Evolutionary conservation across 1,140 invertebrate species (phyloP).

Genomic region (Neomicropteryx cornuta): DNA sequence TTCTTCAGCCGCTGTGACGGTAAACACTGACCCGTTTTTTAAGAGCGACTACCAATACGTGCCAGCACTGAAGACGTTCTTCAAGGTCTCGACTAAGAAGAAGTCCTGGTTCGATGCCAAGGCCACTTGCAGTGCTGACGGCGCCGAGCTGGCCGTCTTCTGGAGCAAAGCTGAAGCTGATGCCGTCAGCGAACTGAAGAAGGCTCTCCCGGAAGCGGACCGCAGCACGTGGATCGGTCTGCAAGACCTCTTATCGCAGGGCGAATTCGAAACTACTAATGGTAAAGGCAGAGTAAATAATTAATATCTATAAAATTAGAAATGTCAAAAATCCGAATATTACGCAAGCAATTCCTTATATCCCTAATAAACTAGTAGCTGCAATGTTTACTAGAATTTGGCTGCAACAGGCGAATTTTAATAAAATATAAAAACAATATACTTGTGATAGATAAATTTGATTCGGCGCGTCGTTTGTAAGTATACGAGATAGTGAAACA

Average conservation of each 20-base stretch:
- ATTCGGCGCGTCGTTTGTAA: no score
- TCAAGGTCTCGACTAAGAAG: conserved; percentile 5
- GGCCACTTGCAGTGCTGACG: conserved; percentile 6
- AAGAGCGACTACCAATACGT: conserved; percentile 8
- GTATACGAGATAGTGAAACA: no score
- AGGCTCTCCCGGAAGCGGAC: neutral
- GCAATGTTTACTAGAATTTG: no score
- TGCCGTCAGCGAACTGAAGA: neutral
- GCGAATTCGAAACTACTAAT: conserved; percentile 8
- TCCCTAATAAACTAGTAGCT: no score
- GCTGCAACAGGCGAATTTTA: no score
- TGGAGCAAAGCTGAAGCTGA: neutral
- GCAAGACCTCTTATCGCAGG: conserved; percentile 11
- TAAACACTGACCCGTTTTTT: conserved; percentile 3
- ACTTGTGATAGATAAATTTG: no score
- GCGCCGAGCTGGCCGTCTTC: conserved; percentile 3
- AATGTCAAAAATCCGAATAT: no score
- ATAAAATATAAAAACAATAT: no score
- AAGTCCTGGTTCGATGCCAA: conserved; percentile 4
- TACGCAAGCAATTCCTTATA: no score
- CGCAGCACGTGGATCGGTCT: conserved; percentile 7
- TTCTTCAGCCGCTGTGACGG: no score
- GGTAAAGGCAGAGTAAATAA: no score
- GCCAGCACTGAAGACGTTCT: conserved; percentile 1
- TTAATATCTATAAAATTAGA: no score